phyloP scores from a whole-genome alignment of 2,797 vertebrate genomes.

The Lithobates pipiens region DNA sequence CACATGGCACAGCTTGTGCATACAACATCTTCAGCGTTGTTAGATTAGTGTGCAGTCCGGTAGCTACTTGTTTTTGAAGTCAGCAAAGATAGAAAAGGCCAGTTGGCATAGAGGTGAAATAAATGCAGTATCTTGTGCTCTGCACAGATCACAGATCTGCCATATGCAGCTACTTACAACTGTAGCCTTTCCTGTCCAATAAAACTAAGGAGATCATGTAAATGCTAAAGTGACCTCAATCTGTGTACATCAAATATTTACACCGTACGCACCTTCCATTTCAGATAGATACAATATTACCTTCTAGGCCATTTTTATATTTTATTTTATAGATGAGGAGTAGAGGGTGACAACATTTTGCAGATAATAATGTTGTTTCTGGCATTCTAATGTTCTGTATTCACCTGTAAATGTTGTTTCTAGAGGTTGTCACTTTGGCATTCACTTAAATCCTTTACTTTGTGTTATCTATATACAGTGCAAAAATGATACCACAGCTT shows the following conservation, averaged over 20 bases:
- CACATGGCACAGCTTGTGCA: conserved; percentile 26
- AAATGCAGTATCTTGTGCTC: not conserved
- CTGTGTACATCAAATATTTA: not conserved
- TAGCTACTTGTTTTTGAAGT: not conserved
- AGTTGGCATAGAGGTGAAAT: conserved; percentile 3
- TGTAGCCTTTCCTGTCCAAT: not conserved
- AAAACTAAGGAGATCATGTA: not conserved
- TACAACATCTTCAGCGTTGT: conserved; percentile 3
- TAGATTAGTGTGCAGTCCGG: conserved; percentile 18
- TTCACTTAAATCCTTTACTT: not conserved
- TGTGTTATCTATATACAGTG: conserved; percentile 5
- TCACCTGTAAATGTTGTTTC: conserved; percentile 7
- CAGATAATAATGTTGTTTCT: not conserved
- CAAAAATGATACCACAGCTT: conserved; percentile 42
- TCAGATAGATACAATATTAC: not conserved
- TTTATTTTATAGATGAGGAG: not conserved
- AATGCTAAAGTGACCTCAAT: not conserved
- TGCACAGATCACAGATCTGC: not conserved
- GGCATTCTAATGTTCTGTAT: not conserved
- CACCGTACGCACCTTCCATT: not conserved
- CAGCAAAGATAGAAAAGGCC: not conserved
- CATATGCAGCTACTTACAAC: not conserved
- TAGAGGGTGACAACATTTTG: not conserved
- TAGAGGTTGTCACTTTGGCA: not conserved
- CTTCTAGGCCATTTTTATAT: not conserved